Evolutionary conservation across 2,888 invertebrate genomes (phyloP), one percentile per base, ranked within the genome.

Genomic region (Drosophila bunnanda): DNA sequence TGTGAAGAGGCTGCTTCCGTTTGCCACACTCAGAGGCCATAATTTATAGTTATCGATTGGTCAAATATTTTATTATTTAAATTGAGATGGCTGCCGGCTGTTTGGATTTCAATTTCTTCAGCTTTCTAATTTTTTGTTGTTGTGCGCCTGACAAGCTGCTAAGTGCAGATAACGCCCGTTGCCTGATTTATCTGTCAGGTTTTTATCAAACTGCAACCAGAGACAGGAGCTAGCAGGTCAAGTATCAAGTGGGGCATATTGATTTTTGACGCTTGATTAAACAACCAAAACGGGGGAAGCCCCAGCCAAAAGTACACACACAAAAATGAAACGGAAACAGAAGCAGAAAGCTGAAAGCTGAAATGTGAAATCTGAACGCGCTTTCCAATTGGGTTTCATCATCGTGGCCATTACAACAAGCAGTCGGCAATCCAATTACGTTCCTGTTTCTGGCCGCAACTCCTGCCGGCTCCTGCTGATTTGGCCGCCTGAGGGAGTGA

Each of bases 221-320:
- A 74, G 64, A 32, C 59, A 44, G 20, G 30, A 36, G 39, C 39
- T 12, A 66, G 59, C 66, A 48, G 56, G 50, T 48, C 52, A 38
- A 25, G 65, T 25, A 73, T 57, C 46, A 61, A 53, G 41, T 36
- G 85, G 59, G 36, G 15, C 43, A 20, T 55, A 82, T 78, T 78
- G 84, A 80, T 77, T 75, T 77, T 72, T 75, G 75, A 72, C 74
- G 84, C 61, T 71, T 83, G 81, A 83, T 80, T 89, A 67, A 75
- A 60, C 82, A 82, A 38, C 56, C 38, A 58, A 44, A 12, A 50
- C 50, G 15, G 30, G 50, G 32, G 8, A 50, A 50, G 20, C 32
- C 20, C 20, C 13, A 20, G 17, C 30, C 20, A 15, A 20, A 20
- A 50, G 15, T 4, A 41, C 13, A 43, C n/a, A 17, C 36, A 41